Percentiles rank a stretch among this genome's conserved stretches.
These are phyloP conservation scores for Alauda arvensis DNA, from an alignment of 2,797 vertebrate genomes.

Conservation along the genomic window DNA sequence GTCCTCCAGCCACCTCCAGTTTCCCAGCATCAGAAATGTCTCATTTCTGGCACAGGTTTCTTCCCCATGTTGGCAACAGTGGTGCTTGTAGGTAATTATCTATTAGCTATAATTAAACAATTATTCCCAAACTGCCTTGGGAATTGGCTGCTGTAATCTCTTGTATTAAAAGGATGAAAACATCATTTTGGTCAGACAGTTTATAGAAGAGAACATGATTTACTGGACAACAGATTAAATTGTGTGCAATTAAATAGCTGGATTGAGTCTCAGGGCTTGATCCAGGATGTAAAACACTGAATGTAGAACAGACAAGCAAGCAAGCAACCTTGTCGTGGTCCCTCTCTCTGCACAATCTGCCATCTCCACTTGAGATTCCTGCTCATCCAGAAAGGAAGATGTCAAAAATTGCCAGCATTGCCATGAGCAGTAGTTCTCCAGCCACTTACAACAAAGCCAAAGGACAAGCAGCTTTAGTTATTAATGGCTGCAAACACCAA, in stretches of 20 bases:
- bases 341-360: background rate
- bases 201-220: background rate
- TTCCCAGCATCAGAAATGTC: background rate
- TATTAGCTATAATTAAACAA: background rate
- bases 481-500: background rate
- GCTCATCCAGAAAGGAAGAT: background rate
- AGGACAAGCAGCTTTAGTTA: background rate
- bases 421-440: background rate
- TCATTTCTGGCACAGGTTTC: background rate
- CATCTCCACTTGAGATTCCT: background rate
- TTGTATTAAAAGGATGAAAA: background rate
- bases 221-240: background rate
- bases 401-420: background rate
- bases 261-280: background rate
- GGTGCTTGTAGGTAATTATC: background rate
- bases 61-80: background rate
- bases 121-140: too few species aligned
- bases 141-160: background rate
- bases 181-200: background rate
- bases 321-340: fast-evolving
- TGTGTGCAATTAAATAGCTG: background rate
- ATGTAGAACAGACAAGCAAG: background rate
- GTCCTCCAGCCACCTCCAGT: background rate
- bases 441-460: background rate
- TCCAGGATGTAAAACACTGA: background rate